phyloP scores from a whole-genome alignment of 2,888 invertebrate genomes.

The Eilema caniola region DNA sequence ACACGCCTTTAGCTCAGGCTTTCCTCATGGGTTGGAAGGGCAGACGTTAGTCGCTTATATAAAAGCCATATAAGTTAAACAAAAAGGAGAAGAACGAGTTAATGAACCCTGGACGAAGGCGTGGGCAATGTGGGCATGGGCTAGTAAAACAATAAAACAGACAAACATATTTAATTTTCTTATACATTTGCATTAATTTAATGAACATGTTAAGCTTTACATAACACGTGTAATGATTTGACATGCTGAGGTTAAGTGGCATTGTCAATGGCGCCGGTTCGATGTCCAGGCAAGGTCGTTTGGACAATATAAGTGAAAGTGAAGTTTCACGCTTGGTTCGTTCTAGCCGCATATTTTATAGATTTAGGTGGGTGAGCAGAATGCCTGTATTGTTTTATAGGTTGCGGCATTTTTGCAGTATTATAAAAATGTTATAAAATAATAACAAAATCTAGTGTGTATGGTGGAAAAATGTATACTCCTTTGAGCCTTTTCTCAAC shows the following conservation, averaged over 20 bases:
- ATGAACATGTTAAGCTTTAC: not conserved
- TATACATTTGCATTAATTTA: not conserved
- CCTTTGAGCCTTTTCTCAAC: no score
- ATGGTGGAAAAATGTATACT: not conserved
- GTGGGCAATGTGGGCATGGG: no score
- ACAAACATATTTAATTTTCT: not conserved
- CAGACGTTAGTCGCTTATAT: no score
- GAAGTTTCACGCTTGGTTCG: not conserved
- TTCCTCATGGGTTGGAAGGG: no score
- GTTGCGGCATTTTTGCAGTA: not conserved
- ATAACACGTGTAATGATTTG: constrained; percentile 5
- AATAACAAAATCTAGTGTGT: no score
- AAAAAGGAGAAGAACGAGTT: no score
- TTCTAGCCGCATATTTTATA: not conserved
- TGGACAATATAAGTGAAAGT: constrained; percentile 48
- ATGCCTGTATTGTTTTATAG: not conserved
- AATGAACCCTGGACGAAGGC: no score
- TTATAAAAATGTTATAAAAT: not conserved
- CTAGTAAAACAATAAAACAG: not conserved
- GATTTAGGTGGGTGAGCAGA: not conserved
- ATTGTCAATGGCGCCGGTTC: constrained; percentile 51
- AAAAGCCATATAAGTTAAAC: no score
- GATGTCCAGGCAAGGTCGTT: constrained; percentile 50
- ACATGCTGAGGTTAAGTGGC: constrained; percentile 34
- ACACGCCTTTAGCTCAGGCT: no score